Conservation (phyloP, 2,888 invertebrate genomes). For the Pegoplata infirma region DNA sequence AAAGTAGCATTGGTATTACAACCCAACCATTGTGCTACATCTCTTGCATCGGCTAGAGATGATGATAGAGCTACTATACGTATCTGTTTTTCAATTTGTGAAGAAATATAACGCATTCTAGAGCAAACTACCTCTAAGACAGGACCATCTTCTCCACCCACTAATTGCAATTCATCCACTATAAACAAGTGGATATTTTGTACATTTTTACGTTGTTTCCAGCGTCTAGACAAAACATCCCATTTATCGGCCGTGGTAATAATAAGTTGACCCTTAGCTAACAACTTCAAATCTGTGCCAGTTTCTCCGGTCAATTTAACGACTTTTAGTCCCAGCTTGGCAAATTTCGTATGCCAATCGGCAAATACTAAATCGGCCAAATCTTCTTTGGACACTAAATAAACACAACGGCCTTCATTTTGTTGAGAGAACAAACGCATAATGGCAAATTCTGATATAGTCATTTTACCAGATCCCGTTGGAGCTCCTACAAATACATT, state of each 20-base stretch:
- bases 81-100: slow-evolving; percentile 93
- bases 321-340: slow-evolving; percentile 86
- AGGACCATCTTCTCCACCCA: slow-evolving; percentile 94
- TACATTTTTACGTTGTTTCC: slow-evolving; percentile 99
- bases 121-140: slow-evolving; percentile 96
- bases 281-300: slow-evolving; percentile 94
- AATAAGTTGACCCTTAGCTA: slow-evolving; percentile 96
- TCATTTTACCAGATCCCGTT: slow-evolving; percentile 94
- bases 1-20: slow-evolving; percentile 95
- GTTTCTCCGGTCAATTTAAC: slow-evolving; percentile 98
- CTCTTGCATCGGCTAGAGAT: slow-evolving; percentile 95
- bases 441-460: slow-evolving; percentile 97
- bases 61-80: slow-evolving; percentile 96
- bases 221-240: slow-evolving; percentile 98
- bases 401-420: slow-evolving; percentile 91
- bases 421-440: slow-evolving; percentile 89
- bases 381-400: slow-evolving; percentile 94
- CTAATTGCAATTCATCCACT: slow-evolving; percentile 95
- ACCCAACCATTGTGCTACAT: slow-evolving; percentile 97
- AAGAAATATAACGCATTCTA: slow-evolving; percentile 95
- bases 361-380: slow-evolving; percentile 92
- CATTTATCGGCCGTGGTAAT: slow-evolving; percentile 98
- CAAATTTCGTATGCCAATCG: slow-evolving; percentile 95
- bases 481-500: slow-evolving; percentile 98
- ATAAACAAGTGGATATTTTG: slow-evolving; percentile 98